Evolutionary conservation across 2,888 invertebrate genomes (phyloP).

Genomic region (Luperina nickerlii): DNA sequence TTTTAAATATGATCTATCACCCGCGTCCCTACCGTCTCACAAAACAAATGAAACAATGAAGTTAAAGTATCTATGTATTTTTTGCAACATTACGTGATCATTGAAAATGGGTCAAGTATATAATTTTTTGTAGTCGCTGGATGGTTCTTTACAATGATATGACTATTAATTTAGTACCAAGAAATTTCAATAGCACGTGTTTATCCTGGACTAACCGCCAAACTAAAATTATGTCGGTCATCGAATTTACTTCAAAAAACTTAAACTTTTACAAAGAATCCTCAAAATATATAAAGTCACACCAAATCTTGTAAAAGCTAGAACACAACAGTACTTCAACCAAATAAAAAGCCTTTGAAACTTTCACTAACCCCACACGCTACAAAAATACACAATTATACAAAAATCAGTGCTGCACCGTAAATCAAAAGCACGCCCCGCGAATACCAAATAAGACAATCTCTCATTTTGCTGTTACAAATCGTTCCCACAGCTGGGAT

Average conservation of each 20-base stretch:
- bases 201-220: neutral
- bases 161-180: neutral
- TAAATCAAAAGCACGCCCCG: slow-evolving; percentile 57
- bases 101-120: neutral
- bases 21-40: neutral
- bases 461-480: slow-evolving; percentile 76
- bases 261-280: neutral
- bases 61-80: neutral
- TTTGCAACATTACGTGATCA: no score
- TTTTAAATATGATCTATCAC: neutral
- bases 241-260: neutral
- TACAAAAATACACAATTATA: slow-evolving; percentile 44
- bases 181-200: neutral
- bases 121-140: neutral
- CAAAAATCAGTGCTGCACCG: slow-evolving; percentile 59
- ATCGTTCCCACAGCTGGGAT: slow-evolving; percentile 71
- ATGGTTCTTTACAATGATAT: neutral
- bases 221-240: neutral
- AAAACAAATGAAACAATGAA: neutral
- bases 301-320: neutral
- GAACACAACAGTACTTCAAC: neutral
- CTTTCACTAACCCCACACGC: neutral
- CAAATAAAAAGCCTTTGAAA: neutral
- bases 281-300: neutral
- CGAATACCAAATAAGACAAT: slow-evolving; percentile 72